Percentiles rank a stretch among this genome's conserved stretches.
Conservation (phyloP, 2,888 invertebrate species). For the Electrophaes corylata region DNA sequence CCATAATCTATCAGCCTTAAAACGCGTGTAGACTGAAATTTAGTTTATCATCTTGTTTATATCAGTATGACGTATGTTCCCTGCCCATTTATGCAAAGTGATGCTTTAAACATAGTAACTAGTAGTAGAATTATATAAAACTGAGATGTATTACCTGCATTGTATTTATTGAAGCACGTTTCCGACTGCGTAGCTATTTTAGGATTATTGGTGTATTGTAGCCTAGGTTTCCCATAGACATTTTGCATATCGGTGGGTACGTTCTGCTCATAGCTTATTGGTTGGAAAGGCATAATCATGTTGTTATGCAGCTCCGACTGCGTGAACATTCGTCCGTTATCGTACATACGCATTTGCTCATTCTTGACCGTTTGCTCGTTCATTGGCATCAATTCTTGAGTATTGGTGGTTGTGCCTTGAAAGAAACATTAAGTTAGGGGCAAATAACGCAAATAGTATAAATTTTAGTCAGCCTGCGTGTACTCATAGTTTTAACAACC, state of each 20-base stretch:
- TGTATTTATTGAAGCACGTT: conserved; percentile 66
- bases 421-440: conserved; percentile 27
- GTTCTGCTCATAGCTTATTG: conserved; percentile 59
- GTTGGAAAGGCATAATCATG: conserved; percentile 63
- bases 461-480: background rate
- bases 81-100: background rate
- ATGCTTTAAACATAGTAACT: background rate
- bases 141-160: conserved; percentile 52
- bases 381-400: conserved; percentile 70
- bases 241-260: conserved; percentile 52
- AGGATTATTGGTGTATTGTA: conserved; percentile 62
- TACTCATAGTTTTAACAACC: too few species aligned
- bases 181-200: conserved; percentile 67
- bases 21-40: conserved; percentile 3
- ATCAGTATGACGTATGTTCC: conserved; percentile 9
- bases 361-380: conserved; percentile 67
- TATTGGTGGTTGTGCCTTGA: conserved; percentile 71
- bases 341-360: conserved; percentile 74
- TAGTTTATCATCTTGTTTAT: background rate
- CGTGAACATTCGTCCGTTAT: conserved; percentile 63
- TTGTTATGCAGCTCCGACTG: conserved; percentile 70
- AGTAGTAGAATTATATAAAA: background rate
- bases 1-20: conserved; percentile 13
- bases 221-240: conserved; percentile 55
- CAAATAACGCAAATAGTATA: background rate